Conservation (phyloP, 1,140 invertebrate species). For the Geopemphigus sp. region DNA sequence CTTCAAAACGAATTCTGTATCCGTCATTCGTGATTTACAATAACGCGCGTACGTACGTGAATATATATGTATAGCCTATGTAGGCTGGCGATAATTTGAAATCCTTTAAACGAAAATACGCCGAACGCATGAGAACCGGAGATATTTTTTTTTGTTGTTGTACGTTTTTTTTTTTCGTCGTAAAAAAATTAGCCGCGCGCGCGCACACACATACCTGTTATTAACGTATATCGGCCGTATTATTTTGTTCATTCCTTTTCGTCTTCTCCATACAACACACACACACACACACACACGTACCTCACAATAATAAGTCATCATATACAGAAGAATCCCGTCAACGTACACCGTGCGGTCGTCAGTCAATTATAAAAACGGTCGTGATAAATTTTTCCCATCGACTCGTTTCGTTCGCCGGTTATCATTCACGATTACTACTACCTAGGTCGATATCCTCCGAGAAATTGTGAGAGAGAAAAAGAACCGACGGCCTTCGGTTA, state of each 20-base stretch:
- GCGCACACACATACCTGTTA: slow-evolving; percentile 33
- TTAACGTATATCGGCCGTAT: slow-evolving; percentile 12
- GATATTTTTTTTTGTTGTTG: slow-evolving; percentile 21
- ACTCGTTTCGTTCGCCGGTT: not conserved
- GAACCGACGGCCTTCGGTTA: not conserved
- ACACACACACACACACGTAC: not conserved
- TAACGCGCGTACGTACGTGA: not conserved
- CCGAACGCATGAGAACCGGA: not conserved
- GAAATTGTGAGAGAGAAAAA: slow-evolving; percentile 22
- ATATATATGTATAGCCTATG: too few relatives aligned
- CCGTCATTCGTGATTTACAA: not conserved
- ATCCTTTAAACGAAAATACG: slow-evolving; percentile 3
- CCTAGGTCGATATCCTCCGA: slow-evolving; percentile 33
- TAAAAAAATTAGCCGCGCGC: slow-evolving; percentile 42
- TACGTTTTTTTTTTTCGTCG: slow-evolving; percentile 24
- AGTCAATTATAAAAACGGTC: slow-evolving; percentile 28
- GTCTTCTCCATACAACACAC: not conserved
- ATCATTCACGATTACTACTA: slow-evolving; percentile 27
- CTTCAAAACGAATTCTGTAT: not conserved
- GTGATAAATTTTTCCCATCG: slow-evolving; percentile 17
- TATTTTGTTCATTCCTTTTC: slow-evolving; percentile 5
- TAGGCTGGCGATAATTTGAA: not conserved
- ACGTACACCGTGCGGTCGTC: slow-evolving; percentile 3
- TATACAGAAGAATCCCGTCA: slow-evolving; percentile 18
- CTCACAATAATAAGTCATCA: slow-evolving; percentile 42